These are phyloP conservation scores for Polylopha cassiicola DNA, from an alignment of 2,888 invertebrate species.

Conservation along the genomic window DNA sequence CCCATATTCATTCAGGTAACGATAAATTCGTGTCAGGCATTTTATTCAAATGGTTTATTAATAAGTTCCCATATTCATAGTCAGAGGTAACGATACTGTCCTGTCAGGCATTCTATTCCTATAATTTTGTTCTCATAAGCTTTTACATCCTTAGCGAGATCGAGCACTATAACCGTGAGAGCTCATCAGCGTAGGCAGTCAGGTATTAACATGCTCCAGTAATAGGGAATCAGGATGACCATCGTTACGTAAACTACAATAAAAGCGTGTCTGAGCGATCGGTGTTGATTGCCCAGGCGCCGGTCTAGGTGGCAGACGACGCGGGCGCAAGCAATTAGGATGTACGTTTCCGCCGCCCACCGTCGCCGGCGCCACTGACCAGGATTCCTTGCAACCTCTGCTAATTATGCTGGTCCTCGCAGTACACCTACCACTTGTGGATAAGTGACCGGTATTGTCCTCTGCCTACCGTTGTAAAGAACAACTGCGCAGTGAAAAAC, in stretches of 20 bases:
- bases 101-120: too few species aligned
- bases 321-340: constrained; percentile 76
- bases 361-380: constrained; percentile 48
- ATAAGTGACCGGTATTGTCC: too few species aligned
- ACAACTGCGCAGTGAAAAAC: too few species aligned
- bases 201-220: constrained; percentile 1
- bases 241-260: constrained; percentile 8
- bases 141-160: too few species aligned
- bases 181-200: not conserved
- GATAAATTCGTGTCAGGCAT: too few species aligned
- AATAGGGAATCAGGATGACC: not conserved
- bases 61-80: too few species aligned
- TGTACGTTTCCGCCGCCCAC: constrained; percentile 76
- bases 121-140: too few species aligned
- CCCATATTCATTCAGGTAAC: too few species aligned
- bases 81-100: too few species aligned
- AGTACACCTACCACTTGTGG: constrained; percentile 38
- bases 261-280: constrained; percentile 45
- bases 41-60: too few species aligned
- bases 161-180: too few species aligned
- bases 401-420: constrained; percentile 55
- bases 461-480: too few species aligned
- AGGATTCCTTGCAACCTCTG: constrained; percentile 66
- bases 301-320: constrained; percentile 70
- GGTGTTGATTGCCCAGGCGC: constrained; percentile 73